Conservation (phyloP, 2,888 invertebrate genomes). For the Cotesia congregata region DNA sequence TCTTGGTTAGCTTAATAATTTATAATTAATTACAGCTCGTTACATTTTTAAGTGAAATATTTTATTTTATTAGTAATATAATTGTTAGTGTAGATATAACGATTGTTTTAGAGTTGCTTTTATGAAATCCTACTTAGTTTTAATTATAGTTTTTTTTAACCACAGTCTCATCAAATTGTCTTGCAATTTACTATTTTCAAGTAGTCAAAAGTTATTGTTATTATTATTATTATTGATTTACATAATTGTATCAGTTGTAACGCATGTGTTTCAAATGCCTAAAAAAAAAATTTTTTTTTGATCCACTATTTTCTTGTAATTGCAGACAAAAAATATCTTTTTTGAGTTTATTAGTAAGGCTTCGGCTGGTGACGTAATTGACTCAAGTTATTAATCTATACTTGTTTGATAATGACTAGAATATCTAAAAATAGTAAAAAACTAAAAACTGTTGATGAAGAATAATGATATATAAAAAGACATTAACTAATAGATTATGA, state of each 20-base stretch:
- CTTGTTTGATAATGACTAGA: neutral
- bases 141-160: neutral
- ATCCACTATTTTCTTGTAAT: neutral
- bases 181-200: conserved; percentile 25
- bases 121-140: neutral
- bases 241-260: neutral
- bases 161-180: conserved; percentile 12
- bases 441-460: neutral
- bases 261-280: neutral
- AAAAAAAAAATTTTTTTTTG: too few species aligned
- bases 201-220: conserved; percentile 32
- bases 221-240: conserved; percentile 30
- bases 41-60: neutral
- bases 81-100: neutral
- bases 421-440: conserved; percentile 19
- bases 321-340: neutral
- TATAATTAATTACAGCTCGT: neutral
- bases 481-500: conserved; percentile 44
- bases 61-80: neutral
- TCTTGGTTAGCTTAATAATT: neutral
- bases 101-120: neutral
- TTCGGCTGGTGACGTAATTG: neutral
- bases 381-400: neutral
- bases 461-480: conserved; percentile 13
- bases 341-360: neutral